Base-by-base conservation (phyloP, 2,113 vertebrate species). In the Recurvirostra avosetta region DNA sequence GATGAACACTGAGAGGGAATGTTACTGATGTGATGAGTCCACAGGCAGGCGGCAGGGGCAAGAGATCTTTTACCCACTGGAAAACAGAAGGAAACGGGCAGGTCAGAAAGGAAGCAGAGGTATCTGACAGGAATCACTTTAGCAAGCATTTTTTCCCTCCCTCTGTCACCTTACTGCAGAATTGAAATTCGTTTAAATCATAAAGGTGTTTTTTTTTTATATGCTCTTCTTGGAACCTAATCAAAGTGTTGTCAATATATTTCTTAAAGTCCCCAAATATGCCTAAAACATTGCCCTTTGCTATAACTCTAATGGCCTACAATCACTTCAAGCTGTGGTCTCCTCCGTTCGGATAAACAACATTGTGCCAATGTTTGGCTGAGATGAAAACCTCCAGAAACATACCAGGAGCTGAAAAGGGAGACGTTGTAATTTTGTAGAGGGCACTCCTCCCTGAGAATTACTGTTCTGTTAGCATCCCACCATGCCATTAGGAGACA, bases 341-440 rank as follows among this genome's bases (percentile, higher is more conserved):
- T 78, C 67, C 73, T 73, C 96, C 68, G 75, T 67, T 34, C 59
- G 63, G 68, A 59, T 68, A 93, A 91, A 94, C 84, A 83, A 63
- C 1, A 16, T 21, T 43, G 56, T 90, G 71, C 91, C 74, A 91
- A 12, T 4, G 32, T 55, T 32, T 71, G 82, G 62, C 71, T 88
- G 71, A 88, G 71, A 88, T 27, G 52, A 67, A 94, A 96, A 88
- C 79, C 82, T 95, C 71, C 58, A 79, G 86, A 93, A 90, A 67
- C 38, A 82, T 66, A 70, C 55, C 70, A 92, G 61, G 55, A 92
- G 21, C 16, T 85, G 66, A 66, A 88, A 90, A 88, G 43, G 36
- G 52, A 88, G 82, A 86, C n/a, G 25, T 5, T 53, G 38, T 94
- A 92, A 79, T 90, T 96, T 93, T 75, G 66, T 9, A 75, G 26